These are phyloP conservation scores for Azemiops feae DNA, from an alignment of 2,113 vertebrate genomes.

Conservation along the genomic window DNA sequence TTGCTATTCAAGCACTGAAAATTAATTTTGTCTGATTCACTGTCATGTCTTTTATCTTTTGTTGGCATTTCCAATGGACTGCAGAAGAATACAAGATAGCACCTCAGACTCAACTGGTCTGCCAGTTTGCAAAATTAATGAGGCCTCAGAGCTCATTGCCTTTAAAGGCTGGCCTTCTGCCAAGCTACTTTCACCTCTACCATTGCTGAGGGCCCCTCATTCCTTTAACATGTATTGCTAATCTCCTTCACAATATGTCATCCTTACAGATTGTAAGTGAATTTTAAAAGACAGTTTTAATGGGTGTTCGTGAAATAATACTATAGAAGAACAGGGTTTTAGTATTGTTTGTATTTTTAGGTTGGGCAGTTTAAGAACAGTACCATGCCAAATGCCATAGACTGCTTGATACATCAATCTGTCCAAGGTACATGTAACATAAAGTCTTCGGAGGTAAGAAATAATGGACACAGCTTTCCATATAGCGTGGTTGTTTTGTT, in stretches of 20 bases:
- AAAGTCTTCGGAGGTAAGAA: constrained; percentile 10
- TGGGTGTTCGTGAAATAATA: neutral
- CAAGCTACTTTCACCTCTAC: neutral
- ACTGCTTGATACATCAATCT: neutral
- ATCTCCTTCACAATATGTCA: neutral
- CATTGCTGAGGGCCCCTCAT: neutral
- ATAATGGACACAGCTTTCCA: constrained; percentile 5
- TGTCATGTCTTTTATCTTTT: neutral
- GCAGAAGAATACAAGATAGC: neutral
- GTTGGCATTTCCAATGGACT: neutral
- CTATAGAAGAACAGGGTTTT: neutral
- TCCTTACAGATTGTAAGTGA: neutral
- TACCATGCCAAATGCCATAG: constrained; percentile 12
- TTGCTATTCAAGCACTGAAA: neutral
- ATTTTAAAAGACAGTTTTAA: neutral
- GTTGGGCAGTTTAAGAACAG: neutral
- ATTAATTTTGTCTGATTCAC: neutral
- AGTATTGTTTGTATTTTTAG: neutral
- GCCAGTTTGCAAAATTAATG: neutral
- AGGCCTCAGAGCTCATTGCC: neutral
- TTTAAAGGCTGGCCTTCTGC: neutral
- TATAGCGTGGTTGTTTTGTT: neutral
- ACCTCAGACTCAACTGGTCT: neutral
- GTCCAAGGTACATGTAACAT: neutral
- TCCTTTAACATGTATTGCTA: neutral